A percentile compares a stretch with the other conserved stretches of the same genome.
These are phyloP conservation scores for Agraylea sexmaculata DNA, from an alignment of 1,140 invertebrate species.

Conservation along the genomic window DNA sequence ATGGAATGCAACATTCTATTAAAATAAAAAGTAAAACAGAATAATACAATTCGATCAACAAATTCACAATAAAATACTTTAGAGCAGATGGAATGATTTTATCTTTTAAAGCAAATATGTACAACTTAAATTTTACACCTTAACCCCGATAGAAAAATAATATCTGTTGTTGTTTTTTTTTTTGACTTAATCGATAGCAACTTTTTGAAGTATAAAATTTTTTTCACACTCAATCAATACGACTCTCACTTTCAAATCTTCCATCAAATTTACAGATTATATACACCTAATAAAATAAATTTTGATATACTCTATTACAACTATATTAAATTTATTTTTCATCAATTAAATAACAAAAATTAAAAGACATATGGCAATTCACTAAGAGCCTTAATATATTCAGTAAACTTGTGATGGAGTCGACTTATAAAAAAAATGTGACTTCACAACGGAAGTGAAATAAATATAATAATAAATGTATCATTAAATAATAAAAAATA, in stretches of 20 bases:
- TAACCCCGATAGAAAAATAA: conserved; percentile 21
- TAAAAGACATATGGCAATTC: conserved; percentile 19
- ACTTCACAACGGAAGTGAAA: neutral
- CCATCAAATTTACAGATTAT: conserved; percentile 18
- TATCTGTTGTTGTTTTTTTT: too few species aligned
- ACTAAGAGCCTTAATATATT: conserved; percentile 12
- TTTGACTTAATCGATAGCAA: too few species aligned
- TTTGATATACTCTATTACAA: conserved; percentile 16
- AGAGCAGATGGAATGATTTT: neutral
- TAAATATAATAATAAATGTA: neutral
- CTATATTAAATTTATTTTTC: too few species aligned
- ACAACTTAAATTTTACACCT: conserved; percentile 20
- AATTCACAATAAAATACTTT: neutral
- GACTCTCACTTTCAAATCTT: neutral
- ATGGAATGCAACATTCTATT: conserved; percentile 6
- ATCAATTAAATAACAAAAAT: conserved; percentile 17
- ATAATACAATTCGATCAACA: neutral
- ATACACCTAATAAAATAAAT: conserved; percentile 19
- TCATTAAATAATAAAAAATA: conserved; percentile 2
- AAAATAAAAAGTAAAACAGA: neutral
- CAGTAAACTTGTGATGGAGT: conserved; percentile 3
- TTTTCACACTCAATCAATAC: too few species aligned
- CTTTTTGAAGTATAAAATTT: too few species aligned
- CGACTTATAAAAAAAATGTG: conserved; percentile 9
- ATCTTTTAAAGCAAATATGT: conserved; percentile 19